Conservation (phyloP, 2,113 vertebrate species). For the Zeus faber region DNA sequence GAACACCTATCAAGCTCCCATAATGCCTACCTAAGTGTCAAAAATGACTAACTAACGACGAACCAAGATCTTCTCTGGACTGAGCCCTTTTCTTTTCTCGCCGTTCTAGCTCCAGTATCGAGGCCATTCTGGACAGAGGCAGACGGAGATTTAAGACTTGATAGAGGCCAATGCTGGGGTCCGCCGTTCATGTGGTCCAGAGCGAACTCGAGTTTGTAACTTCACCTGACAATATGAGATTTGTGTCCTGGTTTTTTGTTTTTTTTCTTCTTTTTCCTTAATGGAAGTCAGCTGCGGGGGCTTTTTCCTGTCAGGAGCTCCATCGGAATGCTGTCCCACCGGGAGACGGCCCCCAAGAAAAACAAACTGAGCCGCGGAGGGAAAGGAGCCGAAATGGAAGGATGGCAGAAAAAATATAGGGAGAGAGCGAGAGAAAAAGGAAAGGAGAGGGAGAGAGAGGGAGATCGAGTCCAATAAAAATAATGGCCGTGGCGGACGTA, state of each 20-base stretch:
- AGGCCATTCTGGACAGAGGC: no score
- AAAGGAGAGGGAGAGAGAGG: neutral
- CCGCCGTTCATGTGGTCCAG: no score
- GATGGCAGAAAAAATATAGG: neutral
- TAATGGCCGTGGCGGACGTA: neutral
- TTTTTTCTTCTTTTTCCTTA: slow-evolving; percentile 68
- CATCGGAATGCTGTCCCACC: slow-evolving; percentile 62
- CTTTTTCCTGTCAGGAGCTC: slow-evolving; percentile 63
- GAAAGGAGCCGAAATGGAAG: slow-evolving; percentile 39
- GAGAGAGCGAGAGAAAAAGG: neutral
- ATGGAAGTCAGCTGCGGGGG: slow-evolving; percentile 76
- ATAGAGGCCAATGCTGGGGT: no score
- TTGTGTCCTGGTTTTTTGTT: slow-evolving; percentile 57
- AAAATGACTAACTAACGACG: no score
- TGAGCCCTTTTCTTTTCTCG: no score
- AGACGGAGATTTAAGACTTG: no score
- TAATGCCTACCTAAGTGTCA: no score
- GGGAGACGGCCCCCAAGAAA: slow-evolving; percentile 70
- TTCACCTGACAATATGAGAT: slow-evolving; percentile 62
- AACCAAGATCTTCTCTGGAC: no score
- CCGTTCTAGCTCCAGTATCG: no score
- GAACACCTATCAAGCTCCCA: no score
- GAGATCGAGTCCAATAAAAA: neutral
- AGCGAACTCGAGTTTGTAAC: no score
- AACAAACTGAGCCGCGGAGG: slow-evolving; percentile 65